Evolutionary conservation across 2,888 invertebrate species (phyloP).

Genomic region (Cephus rjabovi): DNA sequence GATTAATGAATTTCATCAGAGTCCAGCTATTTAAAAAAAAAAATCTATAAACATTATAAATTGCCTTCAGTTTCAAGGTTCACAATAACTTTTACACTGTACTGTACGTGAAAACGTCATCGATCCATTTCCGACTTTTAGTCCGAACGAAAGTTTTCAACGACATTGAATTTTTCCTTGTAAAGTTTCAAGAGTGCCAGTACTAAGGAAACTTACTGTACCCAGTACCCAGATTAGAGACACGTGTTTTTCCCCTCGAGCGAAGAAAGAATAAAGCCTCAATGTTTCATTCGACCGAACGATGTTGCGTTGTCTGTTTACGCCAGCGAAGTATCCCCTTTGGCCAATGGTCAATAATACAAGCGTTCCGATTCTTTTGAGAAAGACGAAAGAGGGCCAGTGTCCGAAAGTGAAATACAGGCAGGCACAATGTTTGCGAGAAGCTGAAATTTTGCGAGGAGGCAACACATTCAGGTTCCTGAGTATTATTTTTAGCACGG

Average conservation of each 20-base stretch:
- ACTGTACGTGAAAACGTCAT: neutral
- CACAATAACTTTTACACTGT: neutral
- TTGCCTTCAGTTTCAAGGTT: neutral
- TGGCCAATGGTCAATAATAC: neutral
- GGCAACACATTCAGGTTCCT: neutral
- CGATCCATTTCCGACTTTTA: neutral
- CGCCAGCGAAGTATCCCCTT: neutral
- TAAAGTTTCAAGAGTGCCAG: neutral
- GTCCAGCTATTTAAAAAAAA: neutral
- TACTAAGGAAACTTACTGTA: neutral
- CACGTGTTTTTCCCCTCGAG: neutral
- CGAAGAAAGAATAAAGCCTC: neutral
- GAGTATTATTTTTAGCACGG: neutral
- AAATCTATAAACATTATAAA: neutral
- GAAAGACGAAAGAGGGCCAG: neutral
- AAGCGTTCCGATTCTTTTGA: neutral
- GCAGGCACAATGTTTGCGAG: neutral
- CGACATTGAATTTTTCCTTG: neutral
- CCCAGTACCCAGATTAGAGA: neutral
- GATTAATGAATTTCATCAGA: neutral
- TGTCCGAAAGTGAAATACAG: neutral
- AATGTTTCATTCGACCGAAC: neutral
- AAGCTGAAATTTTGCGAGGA: neutral
- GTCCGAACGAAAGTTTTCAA: neutral
- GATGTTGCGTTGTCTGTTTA: neutral